These are phyloP conservation scores for Pogonomyrmex barbatus DNA, from an alignment of 1,140 invertebrate species.

Conservation along the genomic window DNA sequence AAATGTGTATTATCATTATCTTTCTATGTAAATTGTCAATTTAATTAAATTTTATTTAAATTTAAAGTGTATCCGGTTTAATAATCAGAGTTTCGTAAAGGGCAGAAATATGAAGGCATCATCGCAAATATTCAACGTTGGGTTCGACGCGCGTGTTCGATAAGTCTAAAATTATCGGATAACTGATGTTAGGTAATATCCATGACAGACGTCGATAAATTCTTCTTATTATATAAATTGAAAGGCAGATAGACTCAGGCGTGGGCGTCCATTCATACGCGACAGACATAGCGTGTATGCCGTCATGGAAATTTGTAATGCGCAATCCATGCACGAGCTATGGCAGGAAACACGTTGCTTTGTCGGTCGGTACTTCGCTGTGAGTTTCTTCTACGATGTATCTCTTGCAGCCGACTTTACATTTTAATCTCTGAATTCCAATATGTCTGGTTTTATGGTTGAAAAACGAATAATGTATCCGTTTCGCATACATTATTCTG, in stretches of 20 bases:
- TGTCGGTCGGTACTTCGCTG: conserved; percentile 10
- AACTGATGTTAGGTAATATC: conserved; percentile 55
- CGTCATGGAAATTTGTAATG: conserved; percentile 47
- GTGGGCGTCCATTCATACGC: conserved; percentile 70
- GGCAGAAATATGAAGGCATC: neutral
- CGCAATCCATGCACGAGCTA: conserved; percentile 40
- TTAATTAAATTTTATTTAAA: neutral
- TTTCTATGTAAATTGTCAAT: conserved; percentile 5
- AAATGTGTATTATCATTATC: neutral
- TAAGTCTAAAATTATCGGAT: conserved; percentile 44
- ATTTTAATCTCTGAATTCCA: conserved; percentile 47
- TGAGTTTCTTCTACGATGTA: conserved; percentile 29
- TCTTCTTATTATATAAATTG: conserved; percentile 69
- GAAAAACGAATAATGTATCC: neutral
- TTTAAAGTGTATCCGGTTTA: neutral
- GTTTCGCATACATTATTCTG: neutral
- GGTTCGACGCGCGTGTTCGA: neutral
- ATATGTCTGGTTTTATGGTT: neutral
- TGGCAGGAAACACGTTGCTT: conserved; percentile 33
- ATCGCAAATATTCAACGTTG: conserved; percentile 10
- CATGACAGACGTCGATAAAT: conserved; percentile 66
- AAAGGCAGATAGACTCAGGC: conserved; percentile 59
- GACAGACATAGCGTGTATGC: conserved; percentile 44
- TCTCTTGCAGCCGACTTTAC: conserved; percentile 20
- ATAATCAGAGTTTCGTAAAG: neutral